A percentile compares a stretch with the other conserved stretches of the same genome.
Conservation (phyloP, 2,797 vertebrate genomes). For the Peromyscus melanophrys region DNA sequence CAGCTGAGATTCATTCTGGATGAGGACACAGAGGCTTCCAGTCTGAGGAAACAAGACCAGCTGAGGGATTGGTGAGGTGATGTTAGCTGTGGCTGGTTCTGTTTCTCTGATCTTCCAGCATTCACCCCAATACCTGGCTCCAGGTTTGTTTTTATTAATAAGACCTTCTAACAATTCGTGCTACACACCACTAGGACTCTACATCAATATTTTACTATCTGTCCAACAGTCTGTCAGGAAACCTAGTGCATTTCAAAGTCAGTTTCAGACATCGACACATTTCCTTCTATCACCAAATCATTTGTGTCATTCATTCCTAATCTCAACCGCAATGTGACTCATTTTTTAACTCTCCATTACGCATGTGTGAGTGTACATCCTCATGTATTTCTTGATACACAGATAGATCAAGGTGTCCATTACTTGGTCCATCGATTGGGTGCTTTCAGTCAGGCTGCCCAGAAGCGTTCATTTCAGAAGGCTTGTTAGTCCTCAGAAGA, state of each 20-base stretch:
- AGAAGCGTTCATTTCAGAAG: constrained; percentile 54
- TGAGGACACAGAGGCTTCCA: no score
- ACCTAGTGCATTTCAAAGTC: constrained; percentile 38
- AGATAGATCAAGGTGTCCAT: background rate
- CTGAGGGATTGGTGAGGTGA: no score
- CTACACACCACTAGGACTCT: background rate
- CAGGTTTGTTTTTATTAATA: no score
- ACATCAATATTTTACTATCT: background rate
- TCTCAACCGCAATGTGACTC: background rate
- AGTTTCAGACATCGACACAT: background rate
- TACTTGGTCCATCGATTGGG: constrained; percentile 2
- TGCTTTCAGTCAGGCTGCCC: background rate
- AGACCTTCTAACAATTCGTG: no score
- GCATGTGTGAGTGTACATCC: background rate
- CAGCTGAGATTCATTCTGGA: no score
- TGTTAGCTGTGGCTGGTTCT: no score
- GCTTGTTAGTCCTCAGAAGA: constrained; percentile 26
- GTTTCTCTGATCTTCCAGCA: no score
- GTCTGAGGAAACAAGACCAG: no score
- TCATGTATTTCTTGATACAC: background rate
- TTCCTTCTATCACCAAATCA: background rate
- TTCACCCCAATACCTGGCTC: no score
- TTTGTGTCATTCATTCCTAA: constrained; percentile 4
- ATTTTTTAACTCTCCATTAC: background rate
- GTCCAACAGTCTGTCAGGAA: background rate